phyloP scores from a whole-genome alignment of 2,113 vertebrate genomes.

The Melozone crissalis region DNA sequence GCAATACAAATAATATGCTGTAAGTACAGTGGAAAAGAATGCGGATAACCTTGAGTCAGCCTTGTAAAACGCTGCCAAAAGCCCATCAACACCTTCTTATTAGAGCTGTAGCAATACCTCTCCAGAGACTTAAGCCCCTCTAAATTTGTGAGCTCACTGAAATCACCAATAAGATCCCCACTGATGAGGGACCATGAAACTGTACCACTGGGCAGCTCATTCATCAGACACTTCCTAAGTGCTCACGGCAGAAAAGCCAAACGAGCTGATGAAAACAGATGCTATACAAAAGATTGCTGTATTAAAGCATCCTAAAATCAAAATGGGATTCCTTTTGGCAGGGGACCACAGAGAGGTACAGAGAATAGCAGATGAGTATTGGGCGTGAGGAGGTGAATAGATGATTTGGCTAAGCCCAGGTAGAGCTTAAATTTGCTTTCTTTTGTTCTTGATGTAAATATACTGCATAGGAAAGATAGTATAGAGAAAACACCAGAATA shows the following conservation, averaged over 20 bases:
- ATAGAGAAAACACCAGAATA: background rate
- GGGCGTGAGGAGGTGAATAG: background rate
- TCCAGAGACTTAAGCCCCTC: constrained; percentile 4
- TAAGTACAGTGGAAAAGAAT: background rate
- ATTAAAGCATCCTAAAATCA: background rate
- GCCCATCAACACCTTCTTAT: constrained; percentile 67
- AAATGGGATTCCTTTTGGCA: constrained; percentile 1
- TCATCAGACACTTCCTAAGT: background rate
- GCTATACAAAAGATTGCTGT: background rate
- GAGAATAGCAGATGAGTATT: background rate
- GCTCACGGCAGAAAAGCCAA: background rate
- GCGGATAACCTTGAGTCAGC: constrained; percentile 11
- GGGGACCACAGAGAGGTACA: background rate
- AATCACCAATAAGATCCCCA: constrained; percentile 24
- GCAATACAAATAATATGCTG: background rate
- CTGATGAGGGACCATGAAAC: background rate
- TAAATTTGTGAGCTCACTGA: constrained; percentile 32
- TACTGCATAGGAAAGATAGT: background rate
- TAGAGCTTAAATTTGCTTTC: background rate
- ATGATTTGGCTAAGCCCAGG: background rate
- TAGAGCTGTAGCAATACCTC: constrained; percentile 25
- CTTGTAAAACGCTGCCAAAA: constrained; percentile 25
- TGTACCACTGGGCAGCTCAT: constrained; percentile 16
- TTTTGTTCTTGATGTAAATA: background rate
- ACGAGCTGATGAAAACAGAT: background rate